phyloP scores from a whole-genome alignment of 2,113 vertebrate species.

The Todiramphus chloris region DNA sequence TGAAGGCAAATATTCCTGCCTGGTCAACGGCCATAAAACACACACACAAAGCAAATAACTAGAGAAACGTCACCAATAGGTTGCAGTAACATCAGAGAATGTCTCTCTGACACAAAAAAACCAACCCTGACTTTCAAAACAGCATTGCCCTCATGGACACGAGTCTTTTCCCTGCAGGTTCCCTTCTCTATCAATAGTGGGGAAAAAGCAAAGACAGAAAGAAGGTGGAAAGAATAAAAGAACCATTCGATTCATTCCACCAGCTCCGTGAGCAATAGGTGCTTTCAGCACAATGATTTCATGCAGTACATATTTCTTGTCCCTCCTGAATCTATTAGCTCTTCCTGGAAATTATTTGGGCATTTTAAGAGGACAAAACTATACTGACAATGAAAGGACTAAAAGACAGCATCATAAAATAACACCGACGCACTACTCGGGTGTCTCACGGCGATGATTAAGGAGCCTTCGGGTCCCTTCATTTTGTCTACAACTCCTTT shows the following conservation, averaged over 20 bases:
- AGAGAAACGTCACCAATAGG: neutral
- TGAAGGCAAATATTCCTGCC: neutral
- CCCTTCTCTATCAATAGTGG: neutral
- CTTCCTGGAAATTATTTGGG: constrained; percentile 19
- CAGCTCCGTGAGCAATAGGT: neutral
- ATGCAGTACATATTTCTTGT: neutral
- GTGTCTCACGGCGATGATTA: neutral
- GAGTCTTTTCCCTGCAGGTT: neutral
- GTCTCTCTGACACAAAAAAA: neutral
- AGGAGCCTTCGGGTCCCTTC: neutral
- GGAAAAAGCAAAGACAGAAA: neutral
- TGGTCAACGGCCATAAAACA: neutral
- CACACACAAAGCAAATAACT: neutral
- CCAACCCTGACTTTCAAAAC: neutral
- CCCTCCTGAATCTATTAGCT: neutral
- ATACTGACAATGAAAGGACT: neutral
- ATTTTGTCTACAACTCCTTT: neutral
- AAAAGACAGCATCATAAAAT: neutral
- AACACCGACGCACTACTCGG: neutral
- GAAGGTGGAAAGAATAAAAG: neutral
- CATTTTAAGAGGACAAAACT: constrained; percentile 4
- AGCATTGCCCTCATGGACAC: neutral
- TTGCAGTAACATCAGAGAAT: neutral
- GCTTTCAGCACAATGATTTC: neutral
- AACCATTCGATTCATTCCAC: neutral